Base-by-base conservation (phyloP, 2,113 vertebrate genomes). In the Heterotis niloticus region DNA sequence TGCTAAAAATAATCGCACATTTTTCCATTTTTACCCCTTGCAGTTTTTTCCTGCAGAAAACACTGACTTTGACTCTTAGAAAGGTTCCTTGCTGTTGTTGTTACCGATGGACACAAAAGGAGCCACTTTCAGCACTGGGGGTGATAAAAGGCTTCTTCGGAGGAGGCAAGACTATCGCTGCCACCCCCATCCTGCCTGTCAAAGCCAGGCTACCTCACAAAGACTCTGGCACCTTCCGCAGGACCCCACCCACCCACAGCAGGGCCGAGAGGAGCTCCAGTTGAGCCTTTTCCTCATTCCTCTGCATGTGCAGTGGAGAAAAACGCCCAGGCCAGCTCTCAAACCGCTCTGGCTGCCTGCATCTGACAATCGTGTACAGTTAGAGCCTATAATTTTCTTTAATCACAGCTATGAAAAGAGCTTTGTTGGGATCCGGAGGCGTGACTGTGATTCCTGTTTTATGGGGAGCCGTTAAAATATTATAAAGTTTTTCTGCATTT, bases 361-460 rank as follows among this genome's bases (percentile, higher is more conserved):
- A 79, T 83, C 76, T 87, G 87, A 82, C 85, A 86, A 86, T 86
- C 83, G 82, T 81, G 80, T 75, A 75, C 62, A 72, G 85, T 87
- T 80, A 86, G 85, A 87, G 57, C 78, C 82, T 87, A 68, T 83
- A 83, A 86, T 90, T 88, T 80, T 80, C 86, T 83, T 83, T 88
- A 90, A 88, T 89, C 79, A 76, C 51, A 16, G 75, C 80, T 78
- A 82, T 87, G 87, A 84, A 85, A 88, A 90, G 81, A 64, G 23
- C 75, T 83, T 83, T 78, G 81, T 85, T 76, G 76, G 60, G 34
- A 83, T 83, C 80, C 81, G 81, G 73, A 80, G 60, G 68, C 80
- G 84, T 80, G n/a, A 26, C 29, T 29, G 64, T 71, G 9, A 73
- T 14, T 76, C 81, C 79, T 77, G 67, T 79, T 82, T 82, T 78